These are phyloP conservation scores for Pseudolaguvia tuberculata DNA, from an alignment of 2,113 vertebrate species.

Conservation along the genomic window DNA sequence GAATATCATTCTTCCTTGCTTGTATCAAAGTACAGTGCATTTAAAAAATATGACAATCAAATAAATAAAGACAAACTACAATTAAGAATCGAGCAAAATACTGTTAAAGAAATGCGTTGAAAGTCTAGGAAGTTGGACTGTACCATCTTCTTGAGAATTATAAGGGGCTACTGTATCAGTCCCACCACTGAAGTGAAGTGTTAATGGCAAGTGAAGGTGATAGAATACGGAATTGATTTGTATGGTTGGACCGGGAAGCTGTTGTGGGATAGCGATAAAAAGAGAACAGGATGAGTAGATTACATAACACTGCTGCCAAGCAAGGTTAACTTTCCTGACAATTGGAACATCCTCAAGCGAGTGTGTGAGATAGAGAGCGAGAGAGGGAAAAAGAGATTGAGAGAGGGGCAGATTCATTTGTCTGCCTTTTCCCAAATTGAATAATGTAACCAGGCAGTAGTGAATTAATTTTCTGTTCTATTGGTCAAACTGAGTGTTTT, in stretches of 20 bases:
- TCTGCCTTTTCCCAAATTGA: constrained; percentile 4
- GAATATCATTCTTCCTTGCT: constrained; percentile 58
- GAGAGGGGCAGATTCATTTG: too few species aligned
- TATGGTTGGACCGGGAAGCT: too few species aligned
- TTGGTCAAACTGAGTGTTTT: constrained; percentile 27
- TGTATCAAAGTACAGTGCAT: constrained; percentile 58
- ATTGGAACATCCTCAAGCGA: too few species aligned
- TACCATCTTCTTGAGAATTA: constrained; percentile 28
- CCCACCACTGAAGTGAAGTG: too few species aligned
- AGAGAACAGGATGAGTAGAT: too few species aligned
- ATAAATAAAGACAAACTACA: constrained; percentile 65
- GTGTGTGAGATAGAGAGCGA: neutral
- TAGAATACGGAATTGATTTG: too few species aligned
- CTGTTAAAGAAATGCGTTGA: constrained; percentile 59
- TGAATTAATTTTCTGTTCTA: constrained; percentile 14
- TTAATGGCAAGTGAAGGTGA: neutral
- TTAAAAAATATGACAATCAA: constrained; percentile 62
- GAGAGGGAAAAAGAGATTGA: neutral
- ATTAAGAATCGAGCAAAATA: constrained; percentile 52
- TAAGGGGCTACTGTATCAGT: neutral
- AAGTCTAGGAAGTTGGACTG: constrained; percentile 37
- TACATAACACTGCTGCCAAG: too few species aligned
- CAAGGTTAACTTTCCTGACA: too few species aligned
- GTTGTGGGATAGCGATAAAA: too few species aligned
- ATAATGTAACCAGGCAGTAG: constrained; percentile 42